phyloP scores from a whole-genome alignment of 2,888 invertebrate species.

The Glomeris marginata region DNA sequence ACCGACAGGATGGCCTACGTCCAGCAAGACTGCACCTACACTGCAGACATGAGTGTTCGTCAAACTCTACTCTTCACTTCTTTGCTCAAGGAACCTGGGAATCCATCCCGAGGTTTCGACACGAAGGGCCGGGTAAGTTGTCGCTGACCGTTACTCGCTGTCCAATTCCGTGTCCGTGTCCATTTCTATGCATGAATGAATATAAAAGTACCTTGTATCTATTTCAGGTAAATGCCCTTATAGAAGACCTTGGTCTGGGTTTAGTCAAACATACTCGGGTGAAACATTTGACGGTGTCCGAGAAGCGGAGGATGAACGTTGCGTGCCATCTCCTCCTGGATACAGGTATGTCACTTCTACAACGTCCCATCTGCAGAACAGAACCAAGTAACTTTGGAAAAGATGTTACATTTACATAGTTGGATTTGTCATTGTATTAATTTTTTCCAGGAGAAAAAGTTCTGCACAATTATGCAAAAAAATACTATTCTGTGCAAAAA shows the following conservation, averaged over 20 bases:
- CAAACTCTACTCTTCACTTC: slow-evolving; percentile 76
- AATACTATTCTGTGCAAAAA: too few relatives aligned
- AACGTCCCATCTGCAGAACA: too few relatives aligned
- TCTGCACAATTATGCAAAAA: too few relatives aligned
- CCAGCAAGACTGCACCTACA: slow-evolving; percentile 56
- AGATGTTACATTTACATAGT: too few relatives aligned
- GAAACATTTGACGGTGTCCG: slow-evolving; percentile 69
- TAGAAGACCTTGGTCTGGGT: slow-evolving; percentile 80
- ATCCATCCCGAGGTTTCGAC: slow-evolving; percentile 41
- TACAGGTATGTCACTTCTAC: slow-evolving; percentile 24
- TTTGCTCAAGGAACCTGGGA: slow-evolving; percentile 44
- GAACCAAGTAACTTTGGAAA: too few relatives aligned
- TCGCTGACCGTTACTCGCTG: not conserved
- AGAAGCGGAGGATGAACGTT: slow-evolving; percentile 68
- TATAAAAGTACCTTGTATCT: not conserved
- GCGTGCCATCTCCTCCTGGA: slow-evolving; percentile 69
- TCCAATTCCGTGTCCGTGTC: not conserved
- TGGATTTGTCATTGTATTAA: too few relatives aligned
- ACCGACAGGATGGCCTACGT: slow-evolving; percentile 59
- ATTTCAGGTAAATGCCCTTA: slow-evolving; percentile 61
- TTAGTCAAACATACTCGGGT: slow-evolving; percentile 78
- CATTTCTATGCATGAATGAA: not conserved
- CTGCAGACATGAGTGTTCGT: slow-evolving; percentile 73
- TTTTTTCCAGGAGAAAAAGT: too few relatives aligned
- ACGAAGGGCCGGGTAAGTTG: slow-evolving; percentile 51